Evolutionary conservation across 2,113 vertebrate genomes (phyloP), one percentile per base, ranked within the genome.

Genomic region (Aptenodytes forsteri): DNA sequence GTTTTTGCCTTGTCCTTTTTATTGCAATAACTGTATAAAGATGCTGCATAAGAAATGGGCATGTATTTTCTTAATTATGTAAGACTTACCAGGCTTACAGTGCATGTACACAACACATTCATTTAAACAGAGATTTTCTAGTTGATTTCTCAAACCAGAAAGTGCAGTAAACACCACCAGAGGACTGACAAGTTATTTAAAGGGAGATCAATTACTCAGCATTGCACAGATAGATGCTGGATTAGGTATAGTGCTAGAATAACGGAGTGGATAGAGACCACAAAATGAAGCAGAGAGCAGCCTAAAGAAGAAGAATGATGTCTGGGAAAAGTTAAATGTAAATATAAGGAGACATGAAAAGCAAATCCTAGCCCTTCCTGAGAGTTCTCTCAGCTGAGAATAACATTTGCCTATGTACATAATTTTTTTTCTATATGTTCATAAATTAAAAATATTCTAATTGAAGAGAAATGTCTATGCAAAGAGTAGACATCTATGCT

Each of bases 241-340:
- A 52, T 84, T 87, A 85, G 8, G 27, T 69, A n/a, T 4, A 20
- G 22, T 70, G n/a, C 52, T 86, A 67, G 32, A 95, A 42, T 16
- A 77, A 76, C 27, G 58, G 44, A 70, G 34, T 34, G 8, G 8
- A 69, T 29, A 76, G 40, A 65, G 32, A 59, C 22, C 20, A 46
- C 42, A 70, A 92, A 91, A 58, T 22, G 16, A 87, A 84, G 40
- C 29, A 80, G 18, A 87, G 15, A 73, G 8, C 27, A 89, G 5
- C 23, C 46, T 66, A 61, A 95, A 91, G 46, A 70, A 69, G 62
- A 76, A 52, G 29, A 66, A 86, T 76, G 27, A 44, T 58, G 26
- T 59, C 62, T 93, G 50, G 46, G 13, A 83, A 83, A 77, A 94
- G 20, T 34, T 88, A 76, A 86, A 66, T 78, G 23, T 76, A 88